Evolutionary conservation across 2,888 invertebrate species (phyloP), one percentile per base, ranked within the genome.

Genomic region (Brachypalpus laphriformis): DNA sequence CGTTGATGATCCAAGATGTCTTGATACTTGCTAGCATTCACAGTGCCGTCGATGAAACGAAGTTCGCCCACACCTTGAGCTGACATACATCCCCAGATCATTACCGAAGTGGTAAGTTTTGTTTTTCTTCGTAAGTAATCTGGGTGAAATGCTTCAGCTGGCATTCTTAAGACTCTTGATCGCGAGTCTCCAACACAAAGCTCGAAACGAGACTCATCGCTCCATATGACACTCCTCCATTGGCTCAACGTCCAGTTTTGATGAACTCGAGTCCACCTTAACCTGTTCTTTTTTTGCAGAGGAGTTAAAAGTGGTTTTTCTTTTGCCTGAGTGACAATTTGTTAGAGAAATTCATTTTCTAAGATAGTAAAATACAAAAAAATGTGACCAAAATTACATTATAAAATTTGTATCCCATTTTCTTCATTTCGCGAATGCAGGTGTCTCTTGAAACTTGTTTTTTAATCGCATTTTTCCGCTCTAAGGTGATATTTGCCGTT

Each of bases 81-180:
- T 34, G 81, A 74, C 49, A 74, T 56, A 47, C 42, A 66, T 31
- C 54, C 59, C 76, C 72, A 66, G 3, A 77, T 42, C 61, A 82
- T 77, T 14, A 82, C 28, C 45, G 57, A 71, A 42, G 65, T 61
- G 3, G 66, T 59, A 59, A 34, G 42, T 49, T 72, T 66, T 0
- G 40, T 37, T 34, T 42, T 72, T 47, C 57, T 25, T 25, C 22
- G 57, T 49, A 76, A 70, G 14, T 70, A 82, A 42, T 75, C 56
- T 16, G 61, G 28, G 51, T 74, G 31, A 54, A 59, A 80, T 11
- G 40, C 47, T 61, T 68, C 66, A 59, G 11, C 16, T 49, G 25
- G 11, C n/a, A n/a, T n/a, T n/a, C n/a, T n/a, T n/a, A n/a, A n/a
- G n/a, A n/a, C n/a, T n/a, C n/a, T n/a, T n/a, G n/a, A n/a, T n/a